Base-by-base conservation (phyloP, 1,140 invertebrate species). In the Drosophila teissieri region DNA sequence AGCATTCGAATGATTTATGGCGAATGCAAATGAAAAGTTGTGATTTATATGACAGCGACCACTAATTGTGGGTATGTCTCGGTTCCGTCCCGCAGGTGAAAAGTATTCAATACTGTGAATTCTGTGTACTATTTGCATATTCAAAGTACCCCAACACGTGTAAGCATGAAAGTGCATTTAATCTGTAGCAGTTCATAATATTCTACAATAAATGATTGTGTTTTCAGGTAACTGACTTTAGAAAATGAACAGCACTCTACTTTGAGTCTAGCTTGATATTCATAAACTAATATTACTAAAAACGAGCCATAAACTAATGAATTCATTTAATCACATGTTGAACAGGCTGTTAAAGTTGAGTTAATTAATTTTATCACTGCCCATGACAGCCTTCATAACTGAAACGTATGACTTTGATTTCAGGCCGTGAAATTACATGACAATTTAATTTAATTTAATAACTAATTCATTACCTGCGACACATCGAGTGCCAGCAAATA, bases 1-100 rank as follows among this genome's bases (percentile, higher is more conserved):
- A 17, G 17, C 51, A 52, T 53, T 40, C 15, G 12, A 62, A 62
- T 77, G 80, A 85, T 86, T 86, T 86, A 85, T 78, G 49, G 56
- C 46, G 1, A 36, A 77, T 55, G 62, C n/a, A 19, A 78, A 69
- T 78, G 49, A 42, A 65, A 74, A 62, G 24, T 34, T 61, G 40
- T 64, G 37, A 75, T 74, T 67, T 83, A 63, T 80, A 68, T 80
- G 75, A 72, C 80, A 84, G 61, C 44, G 10, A 11, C n/a, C 15
- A 60, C 68, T 64, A 85, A 85, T 84, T 84, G 73, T 37, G 14
- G 60, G 48, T 74, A 36, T 48, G 52, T 40, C 49, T 46, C 27
- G 24, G 39, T 40, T 45, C 11, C 34, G 31, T 17, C 10, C 14
- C 15, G 73, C 17, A 19, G 31, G 48, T 60, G 56, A n/a, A 58